These are phyloP conservation scores for Octopus sinensis DNA, from an alignment of 1,140 invertebrate species.

Conservation along the genomic window DNA sequence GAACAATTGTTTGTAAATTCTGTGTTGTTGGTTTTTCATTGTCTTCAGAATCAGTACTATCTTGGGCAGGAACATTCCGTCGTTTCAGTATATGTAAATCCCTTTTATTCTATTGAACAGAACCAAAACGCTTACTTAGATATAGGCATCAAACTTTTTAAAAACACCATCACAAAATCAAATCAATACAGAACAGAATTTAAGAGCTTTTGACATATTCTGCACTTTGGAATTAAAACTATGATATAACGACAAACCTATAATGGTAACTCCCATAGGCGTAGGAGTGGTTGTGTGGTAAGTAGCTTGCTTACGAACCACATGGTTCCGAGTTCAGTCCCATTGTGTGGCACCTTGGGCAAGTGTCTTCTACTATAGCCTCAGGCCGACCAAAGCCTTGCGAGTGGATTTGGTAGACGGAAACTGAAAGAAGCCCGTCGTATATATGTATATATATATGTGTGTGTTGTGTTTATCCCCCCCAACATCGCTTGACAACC, in stretches of 20 bases:
- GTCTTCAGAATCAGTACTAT: conserved; percentile 57
- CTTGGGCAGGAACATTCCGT: conserved; percentile 73
- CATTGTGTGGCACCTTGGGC: too few species aligned
- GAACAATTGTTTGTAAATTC: conserved; percentile 52
- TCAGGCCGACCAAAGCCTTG: too few species aligned
- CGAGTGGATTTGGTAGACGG: too few species aligned
- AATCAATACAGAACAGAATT: neutral
- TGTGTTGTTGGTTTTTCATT: conserved; percentile 50
- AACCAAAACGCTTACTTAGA: neutral
- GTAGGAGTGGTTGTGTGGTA: neutral
- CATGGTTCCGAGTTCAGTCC: too few species aligned
- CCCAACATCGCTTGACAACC: too few species aligned
- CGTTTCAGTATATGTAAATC: conserved; percentile 93
- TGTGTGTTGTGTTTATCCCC: too few species aligned
- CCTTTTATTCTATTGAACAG: conserved; percentile 73
- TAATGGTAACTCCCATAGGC: neutral
- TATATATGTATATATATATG: too few species aligned
- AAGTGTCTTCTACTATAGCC: too few species aligned
- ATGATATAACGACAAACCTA: neutral
- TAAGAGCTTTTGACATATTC: neutral
- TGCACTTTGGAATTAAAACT: neutral
- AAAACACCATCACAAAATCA: neutral
- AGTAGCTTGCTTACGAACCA: neutral
- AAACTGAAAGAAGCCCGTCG: too few species aligned
- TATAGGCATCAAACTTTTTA: neutral